phyloP scores from a whole-genome alignment of 2,888 invertebrate genomes.

The Brenthis hecate region DNA sequence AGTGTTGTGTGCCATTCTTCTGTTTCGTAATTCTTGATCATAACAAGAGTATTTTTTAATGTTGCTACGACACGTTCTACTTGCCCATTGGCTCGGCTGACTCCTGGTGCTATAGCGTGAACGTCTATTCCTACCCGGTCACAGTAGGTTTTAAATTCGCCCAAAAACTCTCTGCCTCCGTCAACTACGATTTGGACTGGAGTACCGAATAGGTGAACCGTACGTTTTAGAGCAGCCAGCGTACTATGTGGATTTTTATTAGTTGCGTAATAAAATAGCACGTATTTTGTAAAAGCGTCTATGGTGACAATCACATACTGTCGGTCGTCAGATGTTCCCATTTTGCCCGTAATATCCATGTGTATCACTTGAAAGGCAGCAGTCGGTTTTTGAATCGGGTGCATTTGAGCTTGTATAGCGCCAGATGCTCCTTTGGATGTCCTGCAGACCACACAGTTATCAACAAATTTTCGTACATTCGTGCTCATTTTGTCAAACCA shows the following conservation, averaged over 20 bases:
- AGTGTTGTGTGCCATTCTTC: slow-evolving; percentile 39
- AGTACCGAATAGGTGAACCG: not conserved
- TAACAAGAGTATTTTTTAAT: slow-evolving; percentile 38
- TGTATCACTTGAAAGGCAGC: not conserved
- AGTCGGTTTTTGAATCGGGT: not conserved
- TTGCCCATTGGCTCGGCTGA: slow-evolving; percentile 42
- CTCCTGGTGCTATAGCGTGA: slow-evolving; percentile 37
- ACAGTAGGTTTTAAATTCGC: slow-evolving; percentile 35
- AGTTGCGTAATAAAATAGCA: not conserved
- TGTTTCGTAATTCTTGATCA: slow-evolving; percentile 43
- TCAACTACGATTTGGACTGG: not conserved
- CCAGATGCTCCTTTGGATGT: not conserved
- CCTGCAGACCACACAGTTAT: slow-evolving; percentile 40
- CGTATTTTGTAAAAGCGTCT: not conserved
- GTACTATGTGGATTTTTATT: not conserved
- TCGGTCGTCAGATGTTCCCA: not conserved
- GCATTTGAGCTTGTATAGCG: not conserved
- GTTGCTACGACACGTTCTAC: slow-evolving; percentile 38
- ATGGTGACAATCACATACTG: not conserved
- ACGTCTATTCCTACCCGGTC: slow-evolving; percentile 34
- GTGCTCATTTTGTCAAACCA: slow-evolving; percentile 38
- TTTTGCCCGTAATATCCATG: slow-evolving; percentile 11
- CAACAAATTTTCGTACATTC: slow-evolving; percentile 39
- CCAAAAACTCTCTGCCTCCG: not conserved
- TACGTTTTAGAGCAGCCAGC: not conserved